These are phyloP conservation scores for Rynchops niger DNA, from an alignment of 2,113 vertebrate genomes.

Conservation along the genomic window DNA sequence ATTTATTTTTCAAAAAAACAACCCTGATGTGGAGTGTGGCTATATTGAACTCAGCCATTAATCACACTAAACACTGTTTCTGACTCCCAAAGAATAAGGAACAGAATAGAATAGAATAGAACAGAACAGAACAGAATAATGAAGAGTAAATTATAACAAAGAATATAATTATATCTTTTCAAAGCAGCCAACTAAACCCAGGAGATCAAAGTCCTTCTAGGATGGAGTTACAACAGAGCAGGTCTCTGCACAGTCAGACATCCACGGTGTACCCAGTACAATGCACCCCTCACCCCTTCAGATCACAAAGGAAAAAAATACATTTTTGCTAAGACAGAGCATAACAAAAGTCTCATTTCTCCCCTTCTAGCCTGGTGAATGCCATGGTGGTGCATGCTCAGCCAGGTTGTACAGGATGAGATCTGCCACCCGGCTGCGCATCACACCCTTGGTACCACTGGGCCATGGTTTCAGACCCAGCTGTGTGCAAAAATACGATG, in stretches of 20 bases:
- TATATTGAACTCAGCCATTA: neutral
- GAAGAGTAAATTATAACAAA: neutral
- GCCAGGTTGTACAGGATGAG: accelerated
- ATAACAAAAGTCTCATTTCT: neutral
- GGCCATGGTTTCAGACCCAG: neutral
- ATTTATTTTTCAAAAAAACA: neutral
- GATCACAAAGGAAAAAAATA: neutral
- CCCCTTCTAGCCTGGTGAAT: neutral
- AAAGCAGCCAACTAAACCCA: neutral
- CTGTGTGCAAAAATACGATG: neutral
- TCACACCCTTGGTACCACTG: neutral
- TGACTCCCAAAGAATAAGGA: neutral
- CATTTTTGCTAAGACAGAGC: neutral
- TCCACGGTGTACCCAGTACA: neutral
- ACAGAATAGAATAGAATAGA: neutral
- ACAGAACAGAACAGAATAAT: neutral
- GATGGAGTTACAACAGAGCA: neutral
- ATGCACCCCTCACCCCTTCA: neutral
- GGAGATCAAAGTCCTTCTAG: neutral
- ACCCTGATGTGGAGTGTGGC: accelerated
- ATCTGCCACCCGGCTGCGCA: neutral
- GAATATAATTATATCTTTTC: neutral
- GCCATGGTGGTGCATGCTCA: accelerated
- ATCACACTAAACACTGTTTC: neutral
- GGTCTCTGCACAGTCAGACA: neutral